Conservation (phyloP, 2,113 vertebrate genomes). For the Misgurnus mizolepis region DNA sequence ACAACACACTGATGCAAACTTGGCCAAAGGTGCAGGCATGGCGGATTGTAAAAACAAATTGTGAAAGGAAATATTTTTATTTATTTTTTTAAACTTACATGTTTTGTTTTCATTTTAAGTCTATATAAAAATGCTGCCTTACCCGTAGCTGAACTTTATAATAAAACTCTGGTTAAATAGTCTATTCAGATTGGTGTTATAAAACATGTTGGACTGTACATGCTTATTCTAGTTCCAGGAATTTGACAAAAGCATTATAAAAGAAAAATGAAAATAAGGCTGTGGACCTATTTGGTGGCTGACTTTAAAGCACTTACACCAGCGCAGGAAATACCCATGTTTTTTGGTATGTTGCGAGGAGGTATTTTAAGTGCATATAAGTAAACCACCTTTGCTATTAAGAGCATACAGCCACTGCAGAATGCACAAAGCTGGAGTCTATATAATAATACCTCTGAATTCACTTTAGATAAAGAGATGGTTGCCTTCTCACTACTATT, state of each 20-base stretch:
- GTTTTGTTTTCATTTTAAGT: too few species aligned
- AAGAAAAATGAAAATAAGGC: constrained; percentile 18
- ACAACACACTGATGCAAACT: not conserved
- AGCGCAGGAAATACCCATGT: constrained; percentile 9
- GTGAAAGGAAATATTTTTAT: too few species aligned
- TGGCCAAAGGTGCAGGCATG: too few species aligned
- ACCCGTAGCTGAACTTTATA: not conserved
- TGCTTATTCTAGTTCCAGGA: not conserved
- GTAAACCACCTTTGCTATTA: not conserved
- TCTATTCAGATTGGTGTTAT: not conserved
- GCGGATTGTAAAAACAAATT: too few species aligned
- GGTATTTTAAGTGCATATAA: constrained; percentile 34
- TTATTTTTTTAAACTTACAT: too few species aligned
- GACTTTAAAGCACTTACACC: constrained; percentile 40
- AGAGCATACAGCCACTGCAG: not conserved
- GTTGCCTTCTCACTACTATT: not conserved
- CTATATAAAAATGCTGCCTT: too few species aligned
- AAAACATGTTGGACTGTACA: not conserved
- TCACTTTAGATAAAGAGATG: constrained; percentile 9
- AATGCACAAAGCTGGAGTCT: not conserved
- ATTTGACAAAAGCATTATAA: not conserved
- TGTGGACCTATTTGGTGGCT: constrained; percentile 28
- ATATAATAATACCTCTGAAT: not conserved
- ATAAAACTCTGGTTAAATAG: not conserved
- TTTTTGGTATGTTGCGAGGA: constrained; percentile 7